Base-by-base conservation (phyloP, 2,797 vertebrate species). In the Sandelia bainsii region DNA sequence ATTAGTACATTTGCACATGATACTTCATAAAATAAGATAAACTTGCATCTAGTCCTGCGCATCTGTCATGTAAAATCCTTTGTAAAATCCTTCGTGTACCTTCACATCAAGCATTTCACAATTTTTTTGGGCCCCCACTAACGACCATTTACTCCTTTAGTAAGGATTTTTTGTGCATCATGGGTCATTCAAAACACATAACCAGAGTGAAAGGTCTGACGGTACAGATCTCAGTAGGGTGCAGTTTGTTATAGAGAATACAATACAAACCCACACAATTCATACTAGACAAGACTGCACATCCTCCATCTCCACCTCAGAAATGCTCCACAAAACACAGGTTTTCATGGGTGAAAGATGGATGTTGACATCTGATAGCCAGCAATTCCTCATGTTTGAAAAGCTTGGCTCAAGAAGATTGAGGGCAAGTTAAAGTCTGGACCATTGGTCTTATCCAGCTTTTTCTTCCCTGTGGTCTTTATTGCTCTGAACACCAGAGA, bases 131-230 rank as follows among this genome's bases (percentile, higher is more conserved):
- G 32, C 45, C 42, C 14, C n/a, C 60, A 54, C 11, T 45, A 65
- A 39, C 67, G 74, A 51, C 61, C 72, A 77, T 85, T 85, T 83
- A 51, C 64, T 79, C 66, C 44, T 63, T 56, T n/a, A 61, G 40
- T 62, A 68, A 20, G 8, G 61, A 77, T 82, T 77, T 69, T 81
- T 82, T 82, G 65, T 67, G 70, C 77, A 59, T 71, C 71, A 42
- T 9, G 40, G 81, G 67, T 74, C 79, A 64, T 82, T 63, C 46
- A 71, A 75, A 64, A 65, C 58, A 83, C 81, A 83, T 79, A 79
- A 69, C 39, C 1, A 1, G 20, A 17, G 50, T 6, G 37, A 82
- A 64, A 83, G 48, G 59, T 58, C 77, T 84, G 70, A 72, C 67
- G 52, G 74, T 62, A 62, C 60, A 69, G 71, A 50, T 61, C 75